Base-by-base conservation (phyloP, 2,888 invertebrate species). In the Galerucella calmariensis region DNA sequence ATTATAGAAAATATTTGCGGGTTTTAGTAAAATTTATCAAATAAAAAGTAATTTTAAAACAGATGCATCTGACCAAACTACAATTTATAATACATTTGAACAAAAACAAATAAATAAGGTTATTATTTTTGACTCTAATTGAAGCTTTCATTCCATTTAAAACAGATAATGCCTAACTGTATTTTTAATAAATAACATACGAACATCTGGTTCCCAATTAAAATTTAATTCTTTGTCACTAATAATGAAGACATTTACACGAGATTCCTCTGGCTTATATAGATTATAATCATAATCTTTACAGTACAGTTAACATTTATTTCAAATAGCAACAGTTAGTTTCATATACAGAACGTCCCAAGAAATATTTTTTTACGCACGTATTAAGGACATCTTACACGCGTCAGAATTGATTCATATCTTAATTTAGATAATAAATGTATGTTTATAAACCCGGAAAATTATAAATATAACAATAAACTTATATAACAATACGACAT, bases 191-290 rank as follows among this genome's bases (percentile, higher is more conserved):
- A n/a, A 8, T 8, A 53, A n/a, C 16, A 56, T 16, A 16, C 9
- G 16, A 56, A 16, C 56, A 56, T 56, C 10, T 56, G 20, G 56
- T 56, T 56, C 9, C 35, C 35, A 41, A 56, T 20, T 16, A 56
- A 56, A 20, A 11, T 12, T 46, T 46, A 12, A 51, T 51, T n/a
- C 51, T n/a, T 53, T 53, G 53, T n/a, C 53, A n/a, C n/a, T 53
- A 53, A 14, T 53, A 53, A 53, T 53, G n/a, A 53, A 53, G 14
- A 53, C n/a, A n/a, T 53, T 53, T 53, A 53, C n/a, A n/a, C n/a
- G n/a, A 53, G n/a, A 53, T 53, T 53, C 53, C 5, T 16, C 14
- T 11, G 12, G 48, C 48, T 48, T 48, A 1, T 53, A 14, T 53
- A n/a, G 53, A 53, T 53, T 53, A 53, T n/a, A n/a, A 8, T 41